Conservation (phyloP, 1,140 invertebrate genomes). For the Drosophila melanica region DNA sequence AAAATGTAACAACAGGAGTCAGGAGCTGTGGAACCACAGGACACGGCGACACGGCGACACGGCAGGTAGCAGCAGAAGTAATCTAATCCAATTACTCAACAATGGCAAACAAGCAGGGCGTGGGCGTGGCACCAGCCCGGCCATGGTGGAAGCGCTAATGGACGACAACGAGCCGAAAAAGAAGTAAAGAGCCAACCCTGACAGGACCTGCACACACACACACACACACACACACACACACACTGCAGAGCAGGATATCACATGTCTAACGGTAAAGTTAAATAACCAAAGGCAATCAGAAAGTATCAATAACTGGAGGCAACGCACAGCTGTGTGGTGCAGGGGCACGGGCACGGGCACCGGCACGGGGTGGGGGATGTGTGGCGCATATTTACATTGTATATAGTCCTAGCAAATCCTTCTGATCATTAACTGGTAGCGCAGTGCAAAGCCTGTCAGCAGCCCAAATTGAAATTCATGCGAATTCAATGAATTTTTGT, state of each 20-base stretch:
- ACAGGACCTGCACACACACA: not conserved
- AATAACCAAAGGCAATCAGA: constrained; percentile 75
- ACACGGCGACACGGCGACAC: constrained; percentile 1
- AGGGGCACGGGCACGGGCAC: too few species aligned
- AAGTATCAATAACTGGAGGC: constrained; percentile 58
- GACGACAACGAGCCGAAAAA: constrained; percentile 41
- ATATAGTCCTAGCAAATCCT: constrained; percentile 19
- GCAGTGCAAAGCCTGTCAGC: constrained; percentile 59
- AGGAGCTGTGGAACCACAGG: constrained; percentile 8
- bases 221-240: constrained; percentile 2
- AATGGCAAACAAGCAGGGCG: constrained; percentile 69
- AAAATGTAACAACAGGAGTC: constrained; percentile 54
- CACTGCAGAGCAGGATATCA: constrained; percentile 54
- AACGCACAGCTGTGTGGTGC: not conserved
- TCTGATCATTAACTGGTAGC: constrained; percentile 69
- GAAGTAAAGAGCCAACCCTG: not conserved
- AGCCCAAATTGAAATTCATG: constrained; percentile 75
- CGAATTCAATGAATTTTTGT: constrained; percentile 57
- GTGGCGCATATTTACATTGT: constrained; percentile 43
- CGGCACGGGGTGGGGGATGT: not conserved
- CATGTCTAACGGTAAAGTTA: constrained; percentile 74
- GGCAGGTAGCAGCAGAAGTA: constrained; percentile 50
- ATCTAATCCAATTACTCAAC: constrained; percentile 83
- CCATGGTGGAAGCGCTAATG: constrained; percentile 58
- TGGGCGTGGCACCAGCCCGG: constrained; percentile 3